These are phyloP conservation scores for Pempheris klunzingeri DNA, from an alignment of 2,797 vertebrate species.

Conservation along the genomic window DNA sequence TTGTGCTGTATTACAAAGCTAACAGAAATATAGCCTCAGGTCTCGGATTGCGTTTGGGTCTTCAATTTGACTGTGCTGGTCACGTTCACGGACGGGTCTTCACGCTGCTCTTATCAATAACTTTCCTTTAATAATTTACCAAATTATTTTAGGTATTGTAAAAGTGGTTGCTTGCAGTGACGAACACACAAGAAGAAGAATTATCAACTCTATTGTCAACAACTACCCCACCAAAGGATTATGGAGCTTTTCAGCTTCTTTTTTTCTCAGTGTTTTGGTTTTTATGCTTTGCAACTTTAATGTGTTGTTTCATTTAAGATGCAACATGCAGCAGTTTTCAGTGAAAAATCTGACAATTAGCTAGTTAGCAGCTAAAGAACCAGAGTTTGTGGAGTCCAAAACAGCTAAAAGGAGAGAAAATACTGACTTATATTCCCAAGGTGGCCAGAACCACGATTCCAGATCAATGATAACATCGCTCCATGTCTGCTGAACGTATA, in stretches of 20 bases:
- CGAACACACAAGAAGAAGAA: background rate
- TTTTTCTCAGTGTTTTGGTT: background rate
- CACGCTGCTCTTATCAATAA: background rate
- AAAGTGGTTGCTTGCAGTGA: background rate
- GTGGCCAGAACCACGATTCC: background rate
- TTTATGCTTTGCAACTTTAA: background rate
- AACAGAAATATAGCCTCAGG: background rate
- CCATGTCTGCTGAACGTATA: background rate
- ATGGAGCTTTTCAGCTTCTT: background rate
- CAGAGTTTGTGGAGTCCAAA: slow-evolving; percentile 8
- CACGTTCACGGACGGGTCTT: background rate
- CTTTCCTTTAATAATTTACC: background rate
- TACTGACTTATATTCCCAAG: background rate
- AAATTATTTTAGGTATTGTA: background rate
- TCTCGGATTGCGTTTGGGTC: background rate
- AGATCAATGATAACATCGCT: background rate
- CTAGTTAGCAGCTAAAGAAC: background rate
- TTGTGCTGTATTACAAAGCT: too few species aligned
- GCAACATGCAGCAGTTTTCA: background rate
- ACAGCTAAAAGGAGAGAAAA: background rate
- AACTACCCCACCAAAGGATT: background rate
- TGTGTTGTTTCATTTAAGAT: background rate
- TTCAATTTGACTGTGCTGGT: background rate
- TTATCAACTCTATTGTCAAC: too few species aligned
- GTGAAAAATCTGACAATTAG: background rate